Percentiles rank a stretch among this genome's conserved stretches.
Evolutionary conservation across 2,888 invertebrate genomes (phyloP).

Genomic region (Nephrotoma guestfalica): DNA sequence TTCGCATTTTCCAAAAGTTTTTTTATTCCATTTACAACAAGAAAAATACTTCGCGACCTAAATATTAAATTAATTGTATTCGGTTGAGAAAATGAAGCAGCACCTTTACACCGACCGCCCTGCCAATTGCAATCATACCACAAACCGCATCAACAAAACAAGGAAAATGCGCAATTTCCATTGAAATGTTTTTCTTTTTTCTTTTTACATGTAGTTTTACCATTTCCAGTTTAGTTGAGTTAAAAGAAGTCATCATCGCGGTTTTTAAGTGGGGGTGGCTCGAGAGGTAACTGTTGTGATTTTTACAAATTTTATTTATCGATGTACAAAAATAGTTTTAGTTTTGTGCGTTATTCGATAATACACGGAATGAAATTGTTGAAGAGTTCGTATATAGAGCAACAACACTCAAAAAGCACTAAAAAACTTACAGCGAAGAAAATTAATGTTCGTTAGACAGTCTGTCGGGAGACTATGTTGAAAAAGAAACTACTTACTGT

Average conservation of each 20-base stretch:
- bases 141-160: neutral
- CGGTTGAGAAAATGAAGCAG: neutral
- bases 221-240: neutral
- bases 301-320: neutral
- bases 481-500: neutral
- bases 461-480: neutral
- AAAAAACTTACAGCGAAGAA: neutral
- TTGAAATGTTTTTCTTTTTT: neutral
- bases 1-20: neutral
- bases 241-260: neutral
- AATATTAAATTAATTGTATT: neutral
- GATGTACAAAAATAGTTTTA: neutral
- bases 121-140: neutral
- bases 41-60: neutral
- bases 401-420: neutral
- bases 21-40: too few relatives aligned
- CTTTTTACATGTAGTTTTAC: neutral
- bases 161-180: neutral
- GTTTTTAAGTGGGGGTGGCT: neutral
- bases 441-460: neutral
- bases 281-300: neutral
- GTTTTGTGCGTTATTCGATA: neutral
- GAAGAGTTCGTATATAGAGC: neutral
- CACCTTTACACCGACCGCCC: neutral
- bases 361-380: neutral